These are phyloP conservation scores for Stylophora pistillata DNA, from an alignment of 64 coral and sea anemone genomes.

Conservation along the genomic window DNA sequence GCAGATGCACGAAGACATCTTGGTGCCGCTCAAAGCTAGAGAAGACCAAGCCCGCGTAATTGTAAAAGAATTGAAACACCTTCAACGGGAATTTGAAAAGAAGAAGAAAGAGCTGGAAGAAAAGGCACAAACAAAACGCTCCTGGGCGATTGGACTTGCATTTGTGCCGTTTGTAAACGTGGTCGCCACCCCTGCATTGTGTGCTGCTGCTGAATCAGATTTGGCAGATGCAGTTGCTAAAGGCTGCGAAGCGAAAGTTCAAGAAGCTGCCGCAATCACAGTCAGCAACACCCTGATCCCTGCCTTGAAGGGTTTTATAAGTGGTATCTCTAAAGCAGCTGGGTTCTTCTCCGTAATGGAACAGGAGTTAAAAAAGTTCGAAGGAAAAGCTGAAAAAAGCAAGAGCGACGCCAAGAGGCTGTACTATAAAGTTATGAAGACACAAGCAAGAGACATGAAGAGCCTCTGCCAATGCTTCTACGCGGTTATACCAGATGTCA, in stretches of 20 bases:
- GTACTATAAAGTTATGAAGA: slow-evolving; percentile 54
- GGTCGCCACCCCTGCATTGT: neutral
- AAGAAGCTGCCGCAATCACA: neutral
- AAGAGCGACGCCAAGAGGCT: slow-evolving; percentile 11
- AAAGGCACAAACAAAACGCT: slow-evolving; percentile 6
- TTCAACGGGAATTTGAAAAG: slow-evolving; percentile 18
- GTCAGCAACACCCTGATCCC: slow-evolving; percentile 18
- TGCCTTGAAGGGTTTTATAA: slow-evolving; percentile 33
- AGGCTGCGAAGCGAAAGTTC: neutral
- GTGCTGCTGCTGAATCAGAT: neutral
- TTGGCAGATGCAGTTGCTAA: slow-evolving; percentile 9
- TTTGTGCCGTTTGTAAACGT: slow-evolving; percentile 14
- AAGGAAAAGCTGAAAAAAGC: slow-evolving; percentile 25
- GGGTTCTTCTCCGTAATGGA: no score
- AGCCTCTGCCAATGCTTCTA: slow-evolving; percentile 40
- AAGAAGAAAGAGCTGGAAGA: slow-evolving; percentile 21
- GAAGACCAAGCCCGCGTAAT: slow-evolving; percentile 36
- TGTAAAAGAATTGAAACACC: slow-evolving; percentile 6
- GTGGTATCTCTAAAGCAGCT: no score
- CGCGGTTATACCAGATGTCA: slow-evolving; percentile 22
- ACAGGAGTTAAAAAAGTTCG: slow-evolving; percentile 37
- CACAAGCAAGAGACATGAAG: slow-evolving; percentile 24
- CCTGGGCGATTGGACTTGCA: slow-evolving; percentile 52
- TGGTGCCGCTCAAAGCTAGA: slow-evolving; percentile 28
- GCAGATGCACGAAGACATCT: slow-evolving; percentile 47